These are phyloP conservation scores for Andrena fulva DNA, from an alignment of 2,888 invertebrate species.

Conservation along the genomic window DNA sequence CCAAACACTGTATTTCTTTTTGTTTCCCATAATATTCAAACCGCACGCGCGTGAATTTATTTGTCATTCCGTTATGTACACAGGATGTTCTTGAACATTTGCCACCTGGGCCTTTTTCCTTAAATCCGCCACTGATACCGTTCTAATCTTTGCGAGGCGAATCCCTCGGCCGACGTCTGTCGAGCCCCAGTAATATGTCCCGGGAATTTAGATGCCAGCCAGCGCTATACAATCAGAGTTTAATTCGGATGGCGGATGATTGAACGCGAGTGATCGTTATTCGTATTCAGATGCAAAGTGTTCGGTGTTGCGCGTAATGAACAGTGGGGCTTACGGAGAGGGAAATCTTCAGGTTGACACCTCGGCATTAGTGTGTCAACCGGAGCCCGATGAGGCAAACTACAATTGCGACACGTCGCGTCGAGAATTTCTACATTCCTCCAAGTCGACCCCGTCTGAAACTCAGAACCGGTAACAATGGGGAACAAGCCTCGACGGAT, in stretches of 20 bases:
- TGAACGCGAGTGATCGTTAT: constrained; percentile 31
- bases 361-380: constrained; percentile 48
- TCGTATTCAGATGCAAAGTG: constrained; percentile 35
- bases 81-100: too few relatives aligned
- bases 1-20: too few relatives aligned
- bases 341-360: constrained; percentile 32
- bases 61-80: too few relatives aligned
- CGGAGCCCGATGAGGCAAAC: constrained; percentile 42
- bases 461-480: constrained; percentile 40
- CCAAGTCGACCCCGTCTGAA: not conserved
- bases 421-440: constrained; percentile 50
- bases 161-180: not conserved
- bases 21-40: too few relatives aligned
- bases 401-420: constrained; percentile 41
- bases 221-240: constrained; percentile 8
- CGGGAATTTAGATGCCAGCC: not conserved
- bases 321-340: not conserved
- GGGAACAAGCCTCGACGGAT: constrained; percentile 16
- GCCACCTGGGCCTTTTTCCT: too few relatives aligned
- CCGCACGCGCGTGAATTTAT: too few relatives aligned
- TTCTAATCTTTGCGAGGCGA: not conserved
- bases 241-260: constrained; percentile 23
- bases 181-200: not conserved
- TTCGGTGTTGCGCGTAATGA: constrained; percentile 22
- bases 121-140: not conserved